Evolutionary conservation across 1,140 invertebrate species (phyloP), one percentile per base, ranked within the genome.

Genomic region (Leguminivora glycinivorella): DNA sequence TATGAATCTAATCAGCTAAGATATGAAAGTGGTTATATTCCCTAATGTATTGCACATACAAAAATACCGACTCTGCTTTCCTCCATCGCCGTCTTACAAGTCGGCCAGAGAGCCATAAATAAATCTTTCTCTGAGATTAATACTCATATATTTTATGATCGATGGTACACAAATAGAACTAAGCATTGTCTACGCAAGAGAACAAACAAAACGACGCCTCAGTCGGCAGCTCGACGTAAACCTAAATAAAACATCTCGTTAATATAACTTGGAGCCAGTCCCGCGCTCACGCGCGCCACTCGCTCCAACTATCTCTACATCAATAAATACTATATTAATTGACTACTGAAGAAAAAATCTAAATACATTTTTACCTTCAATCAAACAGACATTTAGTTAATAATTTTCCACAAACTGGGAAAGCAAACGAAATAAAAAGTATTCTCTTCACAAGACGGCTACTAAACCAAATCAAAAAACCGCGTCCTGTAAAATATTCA

Each of bases 31-130:
- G 78, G 80, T 78, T 83, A 85, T 76, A 82, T 80, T 79, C 78
- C 82, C 82, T 84, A 84, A 83, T 81, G 83, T 87, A 90, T 88
- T 89, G 88, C 88, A 89, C 88, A 88, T 89, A 90, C 70, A 88
- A 89, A 89, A 87, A 86, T 85, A 89, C 79, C 81, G 76, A 87
- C 86, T 81, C 76, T 75, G 71, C 72, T 73, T 75, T 77, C 75
- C 68, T 72, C 74, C 74, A 63, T 73, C 60, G 67, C 60, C 26
- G 69, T 67, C 60, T 31, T 52, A 68, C 43, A 67, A 79, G 77
- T 81, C 76, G 74, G 76, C 74, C 26, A 83, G 76, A 82, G 79
- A 79, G 81, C 75, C 71, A 68, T 70, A 71, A 73, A 77, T 71
- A 70, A 52, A 71, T 73, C 76, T 56, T 71, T 63, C 58, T 63